phyloP scores from a whole-genome alignment of 2,113 vertebrate species.

The Macheiramphus alcinus region DNA sequence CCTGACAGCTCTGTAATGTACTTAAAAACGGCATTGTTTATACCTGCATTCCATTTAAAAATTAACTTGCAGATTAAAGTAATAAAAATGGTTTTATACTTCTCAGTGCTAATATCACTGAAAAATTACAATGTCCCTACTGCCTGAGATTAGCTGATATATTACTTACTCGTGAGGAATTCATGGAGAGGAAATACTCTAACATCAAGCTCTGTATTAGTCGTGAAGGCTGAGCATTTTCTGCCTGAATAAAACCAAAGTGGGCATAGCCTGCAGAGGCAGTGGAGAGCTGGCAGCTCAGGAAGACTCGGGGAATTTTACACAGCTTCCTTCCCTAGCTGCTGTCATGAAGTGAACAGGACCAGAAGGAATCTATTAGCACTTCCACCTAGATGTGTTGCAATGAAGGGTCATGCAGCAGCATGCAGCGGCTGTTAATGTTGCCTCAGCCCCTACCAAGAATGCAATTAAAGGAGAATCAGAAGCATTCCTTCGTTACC shows the following conservation, averaged over 20 bases:
- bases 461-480: slow-evolving; percentile 25
- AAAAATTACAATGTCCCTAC: not conserved
- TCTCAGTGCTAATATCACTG: not conserved
- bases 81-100: not conserved
- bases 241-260: not conserved
- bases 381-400: slow-evolving; percentile 32
- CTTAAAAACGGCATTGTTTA: not conserved
- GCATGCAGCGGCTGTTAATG: not conserved
- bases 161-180: not conserved
- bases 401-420: slow-evolving; percentile 24
- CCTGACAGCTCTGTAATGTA: not conserved
- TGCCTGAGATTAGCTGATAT: not conserved
- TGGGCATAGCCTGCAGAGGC: slow-evolving; percentile 30
- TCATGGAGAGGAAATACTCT: not conserved
- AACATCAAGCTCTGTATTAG: not conserved
- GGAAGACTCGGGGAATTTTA: not conserved
- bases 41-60: not conserved
- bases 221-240: not conserved
- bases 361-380: slow-evolving; percentile 33
- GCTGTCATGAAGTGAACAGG: not conserved
- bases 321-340: not conserved
- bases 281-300: slow-evolving; percentile 5
- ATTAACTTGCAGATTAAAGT: not conserved
- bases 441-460: not conserved
- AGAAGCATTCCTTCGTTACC: not conserved